Evolutionary conservation across 2,113 vertebrate species (phyloP).

Genomic region (Chamaetylas fuelleborni): DNA sequence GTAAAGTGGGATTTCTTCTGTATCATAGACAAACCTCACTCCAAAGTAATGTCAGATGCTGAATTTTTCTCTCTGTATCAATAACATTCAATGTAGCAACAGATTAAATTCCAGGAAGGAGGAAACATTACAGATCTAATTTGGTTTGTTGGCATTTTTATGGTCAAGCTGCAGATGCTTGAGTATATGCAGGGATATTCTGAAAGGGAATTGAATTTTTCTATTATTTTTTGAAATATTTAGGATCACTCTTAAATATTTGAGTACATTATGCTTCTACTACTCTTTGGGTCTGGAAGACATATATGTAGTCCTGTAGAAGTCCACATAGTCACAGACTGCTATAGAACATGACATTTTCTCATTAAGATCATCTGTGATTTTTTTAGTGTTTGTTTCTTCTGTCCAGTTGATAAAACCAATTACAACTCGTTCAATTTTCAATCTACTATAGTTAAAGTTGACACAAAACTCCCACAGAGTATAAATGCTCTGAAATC

Average conservation of each 20-base stretch:
- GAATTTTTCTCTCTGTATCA: not conserved
- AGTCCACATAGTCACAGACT: not conserved
- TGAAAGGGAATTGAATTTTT: not conserved
- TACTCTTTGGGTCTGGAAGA: not conserved
- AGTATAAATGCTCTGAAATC: conserved; percentile 10
- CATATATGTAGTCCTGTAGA: not conserved
- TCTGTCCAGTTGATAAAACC: not conserved
- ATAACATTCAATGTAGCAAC: not conserved
- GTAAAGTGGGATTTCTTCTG: not conserved
- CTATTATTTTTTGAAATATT: not conserved
- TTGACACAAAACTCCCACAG: not conserved
- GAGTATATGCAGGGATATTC: not conserved
- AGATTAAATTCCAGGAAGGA: not conserved
- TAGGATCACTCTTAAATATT: not conserved
- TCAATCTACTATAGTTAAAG: not conserved
- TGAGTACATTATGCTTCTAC: not conserved
- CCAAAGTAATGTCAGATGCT: not conserved
- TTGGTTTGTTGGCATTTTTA: not conserved
- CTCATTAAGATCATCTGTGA: not conserved
- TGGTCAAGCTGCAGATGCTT: not conserved
- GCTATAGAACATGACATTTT: not conserved
- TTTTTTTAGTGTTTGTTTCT: not conserved
- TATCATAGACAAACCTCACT: not conserved
- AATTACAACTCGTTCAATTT: not conserved
- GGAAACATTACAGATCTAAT: not conserved